Percentiles rank a stretch among this genome's conserved stretches.
Conservation (phyloP, 2,888 invertebrate species). For the Cosmopolites sordidus region DNA sequence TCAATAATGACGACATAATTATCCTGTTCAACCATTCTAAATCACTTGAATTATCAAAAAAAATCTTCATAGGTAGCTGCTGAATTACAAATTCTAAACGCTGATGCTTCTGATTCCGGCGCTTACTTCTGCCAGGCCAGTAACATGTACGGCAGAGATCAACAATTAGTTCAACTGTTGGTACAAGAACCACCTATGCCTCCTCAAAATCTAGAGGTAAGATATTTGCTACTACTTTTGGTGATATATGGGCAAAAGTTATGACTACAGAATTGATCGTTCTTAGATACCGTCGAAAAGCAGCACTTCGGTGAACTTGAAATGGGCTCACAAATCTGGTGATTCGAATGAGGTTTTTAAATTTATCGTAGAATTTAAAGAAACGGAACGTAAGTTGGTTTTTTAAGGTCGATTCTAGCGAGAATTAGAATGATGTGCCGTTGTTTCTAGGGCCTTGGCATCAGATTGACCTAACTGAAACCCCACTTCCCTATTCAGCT, state of each 20-base stretch:
- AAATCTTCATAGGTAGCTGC: slow-evolving; percentile 50
- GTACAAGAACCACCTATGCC: slow-evolving; percentile 62
- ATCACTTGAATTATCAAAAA: too few species aligned
- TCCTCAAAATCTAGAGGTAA: slow-evolving; percentile 50
- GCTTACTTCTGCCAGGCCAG: slow-evolving; percentile 75
- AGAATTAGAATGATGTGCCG: background rate
- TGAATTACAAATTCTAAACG: slow-evolving; percentile 64
- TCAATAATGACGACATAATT: too few species aligned
- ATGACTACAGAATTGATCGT: background rate
- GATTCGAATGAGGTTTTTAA: slow-evolving; percentile 68
- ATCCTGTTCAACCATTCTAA: too few species aligned
- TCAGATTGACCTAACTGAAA: slow-evolving; percentile 61
- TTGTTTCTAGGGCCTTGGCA: slow-evolving; percentile 55
- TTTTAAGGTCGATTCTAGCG: background rate
- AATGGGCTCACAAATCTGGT: slow-evolving; percentile 67
- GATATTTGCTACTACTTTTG: too few species aligned
- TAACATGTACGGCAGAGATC: slow-evolving; percentile 68
- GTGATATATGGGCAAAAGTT: too few species aligned
- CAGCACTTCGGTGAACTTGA: slow-evolving; percentile 69
- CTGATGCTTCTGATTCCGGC: slow-evolving; percentile 68
- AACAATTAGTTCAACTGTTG: slow-evolving; percentile 66
- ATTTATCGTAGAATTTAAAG: slow-evolving; percentile 65
- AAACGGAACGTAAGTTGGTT: slow-evolving; percentile 54
- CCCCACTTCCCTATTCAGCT: slow-evolving; percentile 59
- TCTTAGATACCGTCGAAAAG: slow-evolving; percentile 62